Base-by-base conservation (phyloP, 2,113 vertebrate species). In the Neotoma lepida region DNA sequence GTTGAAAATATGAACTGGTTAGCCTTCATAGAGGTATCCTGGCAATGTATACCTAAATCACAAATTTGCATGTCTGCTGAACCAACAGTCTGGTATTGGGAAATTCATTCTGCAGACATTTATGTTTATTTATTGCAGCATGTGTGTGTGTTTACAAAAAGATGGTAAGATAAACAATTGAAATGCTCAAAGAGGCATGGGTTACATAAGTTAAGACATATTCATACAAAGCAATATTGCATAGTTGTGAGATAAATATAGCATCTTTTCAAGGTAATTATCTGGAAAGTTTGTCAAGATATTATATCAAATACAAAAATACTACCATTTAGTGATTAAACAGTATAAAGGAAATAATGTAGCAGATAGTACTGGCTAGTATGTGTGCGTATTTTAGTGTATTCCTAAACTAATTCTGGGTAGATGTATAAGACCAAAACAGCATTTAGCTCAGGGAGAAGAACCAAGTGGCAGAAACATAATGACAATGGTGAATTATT, bases 331-430 rank as follows among this genome's bases (percentile, higher is more conserved):
- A 73, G 88, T 84, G 24, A 58, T 28, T 46, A 90, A 89, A 71
- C 39, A 49, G 6, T 58, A 58, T 24, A 56, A 80, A 80, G 12
- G 24, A 74, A 63, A 86, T 24, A 91, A 51, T 80, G 63, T 35
- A 89, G 39, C 90, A 86, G 41, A 28, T 46, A 51, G 70, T 93
- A 77, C 77, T 96, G 92, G 61, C 44, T 94, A 90, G 63, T 22
- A 17, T 26, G 44, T 49, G 17, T 1, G n/a, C 17, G 6, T 76
- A 14, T 77, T 89, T 12, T 58, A 86, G 26, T 82, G 80, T 78
- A 90, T 39, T 94, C 26, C 85, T 88, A 96, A 95, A 94, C n/a
- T 82, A 92, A 82, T 85, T 88, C 89, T 90, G 51, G 26, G 74
- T 94, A 51, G 20, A 90, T 91, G 73, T 5, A 51, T 39, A 87